Percentiles rank a stretch among this genome's conserved stretches.
These are phyloP conservation scores for Alligator mississippiensis DNA, from an alignment of 2,113 vertebrate species.

Conservation along the genomic window DNA sequence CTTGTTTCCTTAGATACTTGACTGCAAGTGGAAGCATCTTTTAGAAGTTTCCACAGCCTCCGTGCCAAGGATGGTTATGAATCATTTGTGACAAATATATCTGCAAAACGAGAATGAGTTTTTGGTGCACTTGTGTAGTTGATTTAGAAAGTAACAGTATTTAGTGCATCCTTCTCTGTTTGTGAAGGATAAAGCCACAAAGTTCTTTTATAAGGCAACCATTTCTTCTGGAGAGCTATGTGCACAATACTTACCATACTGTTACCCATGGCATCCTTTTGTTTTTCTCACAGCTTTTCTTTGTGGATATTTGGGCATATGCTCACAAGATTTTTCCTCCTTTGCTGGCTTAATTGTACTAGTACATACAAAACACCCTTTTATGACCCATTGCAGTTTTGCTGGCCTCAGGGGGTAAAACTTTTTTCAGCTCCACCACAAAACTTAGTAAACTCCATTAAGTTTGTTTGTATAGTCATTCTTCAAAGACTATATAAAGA, in stretches of 20 bases:
- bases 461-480: constrained; percentile 66
- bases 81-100: constrained; percentile 75
- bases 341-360: background rate
- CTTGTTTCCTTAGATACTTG: constrained; percentile 73
- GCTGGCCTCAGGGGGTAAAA: constrained; percentile 23
- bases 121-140: constrained; percentile 72
- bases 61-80: constrained; percentile 68
- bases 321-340: background rate
- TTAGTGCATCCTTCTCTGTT: constrained; percentile 63
- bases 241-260: background rate
- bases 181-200: constrained; percentile 57
- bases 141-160: constrained; percentile 72
- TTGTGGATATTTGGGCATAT: background rate
- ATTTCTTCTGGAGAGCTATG: constrained; percentile 44
- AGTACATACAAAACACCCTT: background rate
- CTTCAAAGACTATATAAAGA: constrained; percentile 72
- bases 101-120: constrained; percentile 74
- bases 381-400: constrained; percentile 9
- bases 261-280: constrained; percentile 22
- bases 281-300: background rate
- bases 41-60: constrained; percentile 66
- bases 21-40: constrained; percentile 70
- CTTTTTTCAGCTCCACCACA: constrained; percentile 52
- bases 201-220: constrained; percentile 36
- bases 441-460: constrained; percentile 47